A percentile compares a stretch with the other conserved stretches of the same genome.
phyloP scores from a whole-genome alignment of 2,888 invertebrate species.

The Trilocha varians region DNA sequence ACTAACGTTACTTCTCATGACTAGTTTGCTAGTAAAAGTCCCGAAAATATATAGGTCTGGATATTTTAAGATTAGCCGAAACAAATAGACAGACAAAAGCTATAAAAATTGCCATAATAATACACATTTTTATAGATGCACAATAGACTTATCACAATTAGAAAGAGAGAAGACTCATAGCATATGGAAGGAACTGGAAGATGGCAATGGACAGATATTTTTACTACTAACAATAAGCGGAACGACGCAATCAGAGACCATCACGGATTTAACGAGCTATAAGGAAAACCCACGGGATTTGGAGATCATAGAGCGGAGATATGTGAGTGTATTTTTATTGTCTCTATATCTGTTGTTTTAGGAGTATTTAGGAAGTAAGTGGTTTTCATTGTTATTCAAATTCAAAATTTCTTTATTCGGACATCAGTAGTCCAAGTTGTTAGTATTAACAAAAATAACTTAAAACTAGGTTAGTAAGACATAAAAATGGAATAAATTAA shows the following conservation, averaged over 20 bases:
- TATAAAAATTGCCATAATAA: neutral
- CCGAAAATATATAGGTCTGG: too few species aligned
- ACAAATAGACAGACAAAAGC: too few species aligned
- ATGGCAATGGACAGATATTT: slow-evolving; percentile 90
- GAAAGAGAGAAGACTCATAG: slow-evolving; percentile 94
- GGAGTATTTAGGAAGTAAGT: too few species aligned
- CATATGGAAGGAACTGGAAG: slow-evolving; percentile 91
- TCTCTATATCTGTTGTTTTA: too few species aligned
- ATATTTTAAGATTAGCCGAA: too few species aligned
- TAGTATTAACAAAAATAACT: too few species aligned
- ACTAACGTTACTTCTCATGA: too few species aligned
- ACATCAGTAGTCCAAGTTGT: too few species aligned
- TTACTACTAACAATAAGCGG: slow-evolving; percentile 95
- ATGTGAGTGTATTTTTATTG: too few species aligned
- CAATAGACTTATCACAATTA: slow-evolving; percentile 86
- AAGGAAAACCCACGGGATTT: slow-evolving; percentile 84
- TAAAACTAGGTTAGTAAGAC: neutral
- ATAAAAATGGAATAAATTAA: neutral
- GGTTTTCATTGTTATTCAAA: too few species aligned
- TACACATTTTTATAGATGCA: slow-evolving; percentile 73
- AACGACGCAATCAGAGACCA: slow-evolving; percentile 92
- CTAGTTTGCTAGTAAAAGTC: too few species aligned
- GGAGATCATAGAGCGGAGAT: slow-evolving; percentile 75
- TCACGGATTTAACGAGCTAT: slow-evolving; percentile 90
- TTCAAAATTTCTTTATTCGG: too few species aligned